These are phyloP conservation scores for Panurus biarmicus DNA, from an alignment of 2,113 vertebrate genomes.

Conservation along the genomic window DNA sequence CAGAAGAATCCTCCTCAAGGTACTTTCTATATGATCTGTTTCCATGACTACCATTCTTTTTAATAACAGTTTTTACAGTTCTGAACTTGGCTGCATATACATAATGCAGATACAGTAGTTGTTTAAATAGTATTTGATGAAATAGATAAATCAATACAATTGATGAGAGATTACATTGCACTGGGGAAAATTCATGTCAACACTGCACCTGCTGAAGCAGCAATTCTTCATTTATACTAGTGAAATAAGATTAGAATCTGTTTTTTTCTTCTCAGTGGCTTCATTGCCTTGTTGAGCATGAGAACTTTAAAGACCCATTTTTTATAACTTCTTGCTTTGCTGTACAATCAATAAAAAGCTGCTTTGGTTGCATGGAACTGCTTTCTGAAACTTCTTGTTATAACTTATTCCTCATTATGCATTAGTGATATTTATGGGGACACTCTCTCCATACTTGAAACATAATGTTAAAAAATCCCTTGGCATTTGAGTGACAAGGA, in stretches of 20 bases:
- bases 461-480: constrained; percentile 29
- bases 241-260: neutral
- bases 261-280: neutral
- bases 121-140: neutral
- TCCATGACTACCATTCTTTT: constrained; percentile 29
- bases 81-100: neutral
- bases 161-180: neutral
- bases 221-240: neutral
- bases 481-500: constrained; percentile 47
- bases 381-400: constrained; percentile 11
- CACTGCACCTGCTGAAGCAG: neutral
- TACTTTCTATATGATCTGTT: constrained; percentile 2
- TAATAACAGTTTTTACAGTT: neutral
- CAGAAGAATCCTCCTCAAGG: neutral
- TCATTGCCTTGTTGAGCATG: neutral
- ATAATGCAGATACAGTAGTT: neutral
- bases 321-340: constrained; percentile 5
- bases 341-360: neutral
- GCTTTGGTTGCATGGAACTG: neutral
- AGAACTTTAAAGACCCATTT: neutral
- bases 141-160: neutral
- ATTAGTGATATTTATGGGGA: constrained; percentile 51
- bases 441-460: constrained; percentile 39
- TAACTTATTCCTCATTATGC: constrained; percentile 29
- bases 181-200: neutral